Evolutionary conservation across 2,797 vertebrate species (phyloP), one percentile per base, ranked within the genome.

Genomic region (Phataginus tricuspis): DNA sequence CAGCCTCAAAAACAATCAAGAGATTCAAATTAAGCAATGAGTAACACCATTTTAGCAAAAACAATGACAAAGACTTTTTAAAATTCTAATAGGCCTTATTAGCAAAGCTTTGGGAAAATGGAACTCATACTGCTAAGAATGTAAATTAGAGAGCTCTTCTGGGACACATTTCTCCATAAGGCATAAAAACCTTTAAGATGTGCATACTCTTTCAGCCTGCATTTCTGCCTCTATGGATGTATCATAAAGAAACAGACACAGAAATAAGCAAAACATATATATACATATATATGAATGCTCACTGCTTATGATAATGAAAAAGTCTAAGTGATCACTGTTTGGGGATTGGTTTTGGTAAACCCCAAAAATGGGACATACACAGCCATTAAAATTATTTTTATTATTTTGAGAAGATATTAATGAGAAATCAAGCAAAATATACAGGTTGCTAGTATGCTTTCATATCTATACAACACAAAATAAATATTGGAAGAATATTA

Each of bases 11-110:
- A 86, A 83, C 72, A 55, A 92, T 42, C 8, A 61, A n/a, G 9
- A 92, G 71, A 69, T 59, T 74, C 68, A 86, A 90, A 68, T 85
- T 42, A 86, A 92, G 75, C 57, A 93, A 55, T 2, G 15, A 94
- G 39, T 91, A 96, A 68, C 1, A 63, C 5, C 39, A 74, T 37
- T 82, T 77, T 61, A 71, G 61, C 34, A 84, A 90, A 61, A 57
- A 82, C 7, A 93, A 88, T 55, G 4, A 42, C 2, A 42, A 63
- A 27, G 2, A n/a, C 71, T 74, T 64, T n/a, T 3, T 21, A 77
- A 85, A 45, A 51, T 23, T 66, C 1, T 55, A 95, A 15, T 34
- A 53, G 37, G 11, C 23, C 29, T 45, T 59, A 49, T 59, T 61
- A 82, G 34, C 55, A 94, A 88, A 91, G 39, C 27, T 57, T 84